Conservation (phyloP, 2,113 vertebrate genomes). For the Anolis sagrei region DNA sequence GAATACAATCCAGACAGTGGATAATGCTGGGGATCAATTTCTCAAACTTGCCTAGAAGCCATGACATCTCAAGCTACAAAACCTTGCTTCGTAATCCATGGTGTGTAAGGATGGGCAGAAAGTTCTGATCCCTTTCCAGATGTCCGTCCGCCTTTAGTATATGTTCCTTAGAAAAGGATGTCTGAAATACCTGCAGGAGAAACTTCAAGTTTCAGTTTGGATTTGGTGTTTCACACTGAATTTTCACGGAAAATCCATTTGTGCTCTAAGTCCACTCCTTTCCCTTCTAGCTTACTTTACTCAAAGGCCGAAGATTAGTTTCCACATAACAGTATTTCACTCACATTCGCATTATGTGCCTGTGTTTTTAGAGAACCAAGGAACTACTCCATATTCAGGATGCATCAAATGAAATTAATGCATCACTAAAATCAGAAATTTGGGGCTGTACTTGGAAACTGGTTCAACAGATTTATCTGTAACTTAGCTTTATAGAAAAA, state of each 20-base stretch:
- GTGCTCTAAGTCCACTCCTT: background rate
- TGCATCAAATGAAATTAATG: background rate
- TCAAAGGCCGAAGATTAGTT: background rate
- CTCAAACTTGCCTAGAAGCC: background rate
- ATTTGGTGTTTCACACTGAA: background rate
- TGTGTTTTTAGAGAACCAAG: background rate
- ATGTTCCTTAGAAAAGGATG: background rate
- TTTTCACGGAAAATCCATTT: background rate
- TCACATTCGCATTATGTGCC: background rate
- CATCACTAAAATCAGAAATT: background rate
- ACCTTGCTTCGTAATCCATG: background rate
- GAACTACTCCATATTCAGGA: background rate
- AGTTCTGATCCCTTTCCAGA: background rate
- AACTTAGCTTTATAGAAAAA: background rate
- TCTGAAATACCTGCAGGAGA: background rate
- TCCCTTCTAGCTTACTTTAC: background rate
- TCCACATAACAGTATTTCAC: background rate
- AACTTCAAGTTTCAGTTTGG: background rate
- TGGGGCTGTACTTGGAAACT: background rate
- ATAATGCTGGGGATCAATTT: background rate
- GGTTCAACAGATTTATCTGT: background rate
- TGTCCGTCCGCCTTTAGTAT: background rate
- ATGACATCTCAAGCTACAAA: background rate
- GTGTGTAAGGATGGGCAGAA: background rate
- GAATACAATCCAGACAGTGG: background rate